phyloP scores from a whole-genome alignment of 2,888 invertebrate genomes.

The Glyphotaelius pellucidus region DNA sequence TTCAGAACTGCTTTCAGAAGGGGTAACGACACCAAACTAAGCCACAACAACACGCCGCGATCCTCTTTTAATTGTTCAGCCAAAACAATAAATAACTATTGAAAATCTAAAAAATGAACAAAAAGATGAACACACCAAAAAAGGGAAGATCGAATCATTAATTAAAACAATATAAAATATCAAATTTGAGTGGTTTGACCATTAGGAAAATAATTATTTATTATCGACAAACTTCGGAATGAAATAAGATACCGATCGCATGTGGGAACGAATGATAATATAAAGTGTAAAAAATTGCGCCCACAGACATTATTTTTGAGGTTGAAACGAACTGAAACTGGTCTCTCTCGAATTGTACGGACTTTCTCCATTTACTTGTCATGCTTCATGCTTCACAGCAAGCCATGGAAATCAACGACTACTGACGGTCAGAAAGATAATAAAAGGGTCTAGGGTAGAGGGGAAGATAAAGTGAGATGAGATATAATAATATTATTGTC shows the following conservation, averaged over 20 bases:
- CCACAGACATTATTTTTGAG: conserved; percentile 6
- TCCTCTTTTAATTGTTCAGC: neutral
- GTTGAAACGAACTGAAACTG: neutral
- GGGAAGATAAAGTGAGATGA: neutral
- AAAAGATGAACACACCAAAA: neutral
- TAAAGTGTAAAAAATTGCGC: conserved; percentile 32
- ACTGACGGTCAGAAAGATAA: neutral
- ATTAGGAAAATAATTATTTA: conserved; percentile 8
- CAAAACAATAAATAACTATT: neutral
- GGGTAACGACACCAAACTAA: neutral
- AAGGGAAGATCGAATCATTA: neutral
- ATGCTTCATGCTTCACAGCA: neutral
- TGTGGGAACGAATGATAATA: conserved; percentile 20
- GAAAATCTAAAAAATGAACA: neutral
- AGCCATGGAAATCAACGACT: neutral
- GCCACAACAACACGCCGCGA: neutral
- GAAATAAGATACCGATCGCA: conserved; percentile 31
- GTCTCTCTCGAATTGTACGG: neutral
- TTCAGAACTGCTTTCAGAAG: neutral
- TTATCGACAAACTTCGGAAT: neutral
- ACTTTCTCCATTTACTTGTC: neutral
- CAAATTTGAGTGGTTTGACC: conserved; percentile 12
- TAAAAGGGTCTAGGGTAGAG: neutral
- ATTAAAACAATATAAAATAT: conserved; percentile 10
- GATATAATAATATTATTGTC: too few relatives aligned